These are phyloP conservation scores for Ericerus pela DNA, from an alignment of 1,140 invertebrate species.

Conservation along the genomic window DNA sequence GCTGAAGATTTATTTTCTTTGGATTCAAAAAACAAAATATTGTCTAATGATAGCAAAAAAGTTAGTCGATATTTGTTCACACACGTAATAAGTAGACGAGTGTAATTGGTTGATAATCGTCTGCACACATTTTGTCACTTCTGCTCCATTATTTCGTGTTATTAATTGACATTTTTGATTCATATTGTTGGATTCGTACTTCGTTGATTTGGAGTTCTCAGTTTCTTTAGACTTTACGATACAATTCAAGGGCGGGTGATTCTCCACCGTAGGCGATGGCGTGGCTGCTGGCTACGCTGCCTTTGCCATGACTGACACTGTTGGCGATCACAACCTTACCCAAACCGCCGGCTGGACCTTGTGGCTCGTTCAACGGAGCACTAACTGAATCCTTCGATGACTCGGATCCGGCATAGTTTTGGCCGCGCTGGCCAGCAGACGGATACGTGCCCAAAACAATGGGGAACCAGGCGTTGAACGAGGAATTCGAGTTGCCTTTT, in stretches of 20 bases:
- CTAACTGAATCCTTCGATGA: not conserved
- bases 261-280: conserved; percentile 44
- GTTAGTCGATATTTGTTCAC: too few species aligned
- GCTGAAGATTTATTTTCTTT: too few species aligned
- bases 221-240: conserved; percentile 1
- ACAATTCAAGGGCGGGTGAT: not conserved
- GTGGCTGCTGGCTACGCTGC: conserved; percentile 48
- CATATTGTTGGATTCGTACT: too few species aligned
- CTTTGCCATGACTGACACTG: conserved; percentile 47
- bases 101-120: too few species aligned
- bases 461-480: conserved; percentile 28
- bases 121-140: too few species aligned
- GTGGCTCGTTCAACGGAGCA: not conserved
- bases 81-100: too few species aligned
- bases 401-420: conserved; percentile 1
- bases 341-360: conserved; percentile 2
- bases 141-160: too few species aligned
- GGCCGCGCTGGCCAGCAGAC: conserved; percentile 1
- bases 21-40: too few species aligned
- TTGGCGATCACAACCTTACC: conserved; percentile 47
- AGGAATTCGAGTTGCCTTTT: conserved; percentile 20
- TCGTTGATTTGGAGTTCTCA: too few species aligned
- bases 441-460: conserved; percentile 27
- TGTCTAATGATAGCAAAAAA: too few species aligned
- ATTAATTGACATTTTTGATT: too few species aligned